Evolutionary conservation across 2,797 vertebrate genomes (phyloP).

Genomic region (Dromococcyx pavoninus): DNA sequence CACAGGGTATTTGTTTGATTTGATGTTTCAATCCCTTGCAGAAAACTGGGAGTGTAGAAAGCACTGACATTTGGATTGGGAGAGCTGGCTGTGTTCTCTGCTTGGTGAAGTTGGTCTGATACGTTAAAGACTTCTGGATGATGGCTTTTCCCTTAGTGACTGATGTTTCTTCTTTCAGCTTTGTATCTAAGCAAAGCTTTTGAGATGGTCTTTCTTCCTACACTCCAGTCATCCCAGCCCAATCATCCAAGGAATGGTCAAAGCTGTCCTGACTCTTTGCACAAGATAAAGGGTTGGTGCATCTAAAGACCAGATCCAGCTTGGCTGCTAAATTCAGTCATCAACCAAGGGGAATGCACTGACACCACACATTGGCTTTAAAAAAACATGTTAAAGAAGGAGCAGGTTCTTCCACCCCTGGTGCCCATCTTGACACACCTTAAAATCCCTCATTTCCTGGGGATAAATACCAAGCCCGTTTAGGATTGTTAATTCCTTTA

Average conservation of each 20-base stretch:
- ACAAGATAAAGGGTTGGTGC: not conserved
- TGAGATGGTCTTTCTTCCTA: not conserved
- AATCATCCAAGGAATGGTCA: not conserved
- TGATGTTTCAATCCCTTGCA: not conserved
- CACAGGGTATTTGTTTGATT: not conserved
- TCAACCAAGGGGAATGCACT: not conserved
- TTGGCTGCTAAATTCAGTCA: not conserved
- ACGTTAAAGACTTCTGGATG: not conserved
- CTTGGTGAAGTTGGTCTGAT: not conserved
- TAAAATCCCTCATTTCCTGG: not conserved
- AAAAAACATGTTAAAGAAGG: not conserved
- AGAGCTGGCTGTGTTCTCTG: not conserved
- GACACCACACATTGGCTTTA: not conserved
- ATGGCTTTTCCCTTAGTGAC: not conserved
- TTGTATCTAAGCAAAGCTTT: not conserved
- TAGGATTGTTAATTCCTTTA: not conserved
- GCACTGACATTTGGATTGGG: not conserved
- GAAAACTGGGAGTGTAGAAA: not conserved
- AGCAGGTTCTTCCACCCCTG: not conserved
- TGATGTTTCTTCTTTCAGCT: not conserved
- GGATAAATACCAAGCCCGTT: not conserved
- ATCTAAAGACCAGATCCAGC: not conserved
- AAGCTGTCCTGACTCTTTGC: not conserved
- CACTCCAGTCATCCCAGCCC: not conserved
- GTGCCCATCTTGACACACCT: not conserved